Base-by-base conservation (phyloP, 2,113 vertebrate genomes). In the Mus musculus region DNA sequence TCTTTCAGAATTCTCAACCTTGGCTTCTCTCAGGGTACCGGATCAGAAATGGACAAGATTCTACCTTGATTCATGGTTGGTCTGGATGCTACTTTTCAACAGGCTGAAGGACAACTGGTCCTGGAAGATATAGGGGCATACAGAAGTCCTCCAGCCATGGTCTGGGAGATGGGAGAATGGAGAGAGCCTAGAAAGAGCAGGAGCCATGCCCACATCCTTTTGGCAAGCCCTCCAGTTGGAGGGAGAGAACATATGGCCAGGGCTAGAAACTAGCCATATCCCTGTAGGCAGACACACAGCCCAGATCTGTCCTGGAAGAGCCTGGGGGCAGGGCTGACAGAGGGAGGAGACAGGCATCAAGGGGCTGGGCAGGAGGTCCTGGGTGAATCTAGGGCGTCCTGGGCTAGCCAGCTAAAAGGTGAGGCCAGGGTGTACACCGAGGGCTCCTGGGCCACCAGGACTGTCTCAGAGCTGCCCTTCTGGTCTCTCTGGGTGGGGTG, bases 401-500 rank as follows among this genome's bases (percentile, higher is more conserved):
- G 65, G 82, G 91, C 76, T 19, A 3, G 73, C 87, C 76, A 20
- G 94, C 63, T 9, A 19, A 82, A 73, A 93, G 96, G 89, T 22
- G 75, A 75, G 95, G 96, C 89, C 39, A 4, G 95, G 95, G 92
- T 49, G 87, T 95, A 85, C 63, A 19, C 93, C 22, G 0, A 54
- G 49, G 26, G 77, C 39, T 91, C 65, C 72, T 72, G 0, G 2
- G 22, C 89, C 5, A 39, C 86, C 90, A 52, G 20, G 9, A 42
- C 87, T 75, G 91, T 85, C 89, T 76, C 24, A 3, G 91, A 96
- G 93, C 91, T 54, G 94, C 69, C 10, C 0, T 86, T 95, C 94
- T 95, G 71, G 87, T 96, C 96, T 97, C 94, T 78, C 95, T 67
- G 93, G 93, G 96, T 3, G 84, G 67, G 89, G 92, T 11, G 54